phyloP scores from a whole-genome alignment of 2,888 invertebrate species.

The Pantelozetes paolii region DNA sequence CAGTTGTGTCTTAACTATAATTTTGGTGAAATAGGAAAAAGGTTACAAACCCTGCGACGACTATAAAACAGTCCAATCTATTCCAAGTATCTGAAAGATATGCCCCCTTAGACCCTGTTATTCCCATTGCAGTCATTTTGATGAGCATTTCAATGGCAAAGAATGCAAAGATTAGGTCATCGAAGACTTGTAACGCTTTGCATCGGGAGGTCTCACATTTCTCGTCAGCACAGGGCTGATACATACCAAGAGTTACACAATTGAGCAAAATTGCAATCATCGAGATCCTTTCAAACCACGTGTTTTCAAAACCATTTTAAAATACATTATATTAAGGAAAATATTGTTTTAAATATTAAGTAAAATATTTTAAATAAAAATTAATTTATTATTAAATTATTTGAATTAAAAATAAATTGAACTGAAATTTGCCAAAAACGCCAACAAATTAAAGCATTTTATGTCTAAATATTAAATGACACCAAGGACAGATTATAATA shows the following conservation, averaged over 20 bases:
- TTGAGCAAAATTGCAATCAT: constrained; percentile 97
- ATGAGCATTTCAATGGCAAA: constrained; percentile 97
- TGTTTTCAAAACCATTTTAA: constrained; percentile 52
- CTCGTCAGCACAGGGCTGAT: constrained; percentile 96
- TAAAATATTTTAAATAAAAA: too few species aligned
- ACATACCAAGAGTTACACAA: constrained; percentile 98
- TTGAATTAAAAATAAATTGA: too few species aligned
- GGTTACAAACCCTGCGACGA: constrained; percentile 76
- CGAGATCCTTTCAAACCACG: constrained; percentile 98
- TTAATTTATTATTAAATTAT: too few species aligned
- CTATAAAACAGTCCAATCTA: constrained; percentile 95
- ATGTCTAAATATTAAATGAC: too few species aligned
- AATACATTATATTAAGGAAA: constrained; percentile 25
- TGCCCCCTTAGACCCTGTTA: constrained; percentile 78
- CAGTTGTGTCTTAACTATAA: too few species aligned
- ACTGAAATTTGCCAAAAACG: too few species aligned
- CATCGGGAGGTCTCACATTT: constrained; percentile 61
- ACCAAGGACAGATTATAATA: too few species aligned
- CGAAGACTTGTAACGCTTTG: constrained; percentile 70
- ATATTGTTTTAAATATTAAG: neutral
- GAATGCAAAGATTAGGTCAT: constrained; percentile 97
- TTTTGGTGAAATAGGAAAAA: too few species aligned
- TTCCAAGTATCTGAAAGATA: constrained; percentile 99
- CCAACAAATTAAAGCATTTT: too few species aligned
- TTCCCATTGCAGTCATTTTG: constrained; percentile 97